phyloP scores from a whole-genome alignment of 2,113 vertebrate species.

The Junco hyemalis region DNA sequence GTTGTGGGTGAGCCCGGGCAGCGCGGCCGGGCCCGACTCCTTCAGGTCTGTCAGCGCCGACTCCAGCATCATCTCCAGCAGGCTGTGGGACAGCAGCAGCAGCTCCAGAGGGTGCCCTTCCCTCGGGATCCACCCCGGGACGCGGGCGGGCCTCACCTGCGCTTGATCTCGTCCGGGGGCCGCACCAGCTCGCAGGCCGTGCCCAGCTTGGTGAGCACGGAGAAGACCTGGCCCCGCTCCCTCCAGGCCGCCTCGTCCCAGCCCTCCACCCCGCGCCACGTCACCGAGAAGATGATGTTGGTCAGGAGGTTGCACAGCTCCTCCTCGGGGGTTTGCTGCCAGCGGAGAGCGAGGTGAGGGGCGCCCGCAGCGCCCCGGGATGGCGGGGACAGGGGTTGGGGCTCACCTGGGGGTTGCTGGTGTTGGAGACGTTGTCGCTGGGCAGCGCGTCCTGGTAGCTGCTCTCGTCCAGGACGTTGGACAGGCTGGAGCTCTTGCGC shows the following conservation, averaged over 20 bases:
- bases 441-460: slow-evolving; percentile 83
- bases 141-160: slow-evolving; percentile 74
- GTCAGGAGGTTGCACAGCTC: slow-evolving; percentile 97
- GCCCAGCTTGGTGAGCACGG: slow-evolving; percentile 94
- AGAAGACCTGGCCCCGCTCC: slow-evolving; percentile 95
- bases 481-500: slow-evolving; percentile 94
- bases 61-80: slow-evolving; percentile 99
- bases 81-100: slow-evolving; percentile 60
- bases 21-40: slow-evolving; percentile 68
- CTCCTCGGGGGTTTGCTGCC: slow-evolving; percentile 91
- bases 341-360: fast-evolving
- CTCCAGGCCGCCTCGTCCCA: slow-evolving; percentile 85
- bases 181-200: slow-evolving; percentile 89
- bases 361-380: fast-evolving
- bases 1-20: slow-evolving; percentile 81
- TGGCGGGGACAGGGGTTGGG: fast-evolving
- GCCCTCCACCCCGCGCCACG: slow-evolving; percentile 88
- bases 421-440: slow-evolving; percentile 88
- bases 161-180: slow-evolving; percentile 91
- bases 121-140: fast-evolving
- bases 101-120: neutral
- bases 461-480: slow-evolving; percentile 91
- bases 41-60: slow-evolving; percentile 90
- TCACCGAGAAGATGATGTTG: slow-evolving; percentile 91
- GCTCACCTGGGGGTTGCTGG: slow-evolving; percentile 92